Conservation (phyloP, 2,797 vertebrate genomes). For the Enteromius mattozi region DNA sequence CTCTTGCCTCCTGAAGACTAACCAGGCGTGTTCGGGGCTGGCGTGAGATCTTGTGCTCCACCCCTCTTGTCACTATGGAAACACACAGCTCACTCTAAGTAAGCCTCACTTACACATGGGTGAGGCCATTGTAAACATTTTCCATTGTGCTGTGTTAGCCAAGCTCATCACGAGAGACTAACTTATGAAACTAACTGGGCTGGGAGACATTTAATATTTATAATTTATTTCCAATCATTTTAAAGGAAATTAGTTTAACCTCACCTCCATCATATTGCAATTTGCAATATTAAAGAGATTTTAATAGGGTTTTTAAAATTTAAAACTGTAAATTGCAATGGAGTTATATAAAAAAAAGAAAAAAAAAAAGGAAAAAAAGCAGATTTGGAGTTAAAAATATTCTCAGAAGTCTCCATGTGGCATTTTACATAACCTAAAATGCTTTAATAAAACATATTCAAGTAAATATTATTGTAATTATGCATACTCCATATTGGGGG, state of each 20-base stretch:
- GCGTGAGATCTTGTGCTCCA: constrained; percentile 57
- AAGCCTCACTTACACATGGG: neutral
- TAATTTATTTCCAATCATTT: neutral
- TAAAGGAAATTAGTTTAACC: neutral
- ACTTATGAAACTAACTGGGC: neutral
- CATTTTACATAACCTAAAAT: neutral
- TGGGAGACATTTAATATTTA: neutral
- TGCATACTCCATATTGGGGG: neutral
- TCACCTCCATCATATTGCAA: neutral
- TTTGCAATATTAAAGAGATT: neutral
- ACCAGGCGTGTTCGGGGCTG: constrained; percentile 61
- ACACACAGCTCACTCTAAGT: constrained; percentile 63
- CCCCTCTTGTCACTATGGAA: constrained; percentile 61
- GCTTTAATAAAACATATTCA: neutral
- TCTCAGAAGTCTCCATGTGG: neutral
- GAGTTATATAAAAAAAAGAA: neutral
- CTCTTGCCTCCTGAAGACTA: constrained; percentile 66
- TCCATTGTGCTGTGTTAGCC: neutral
- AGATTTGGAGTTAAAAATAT: neutral
- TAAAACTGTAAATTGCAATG: neutral
- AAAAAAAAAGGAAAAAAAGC: neutral
- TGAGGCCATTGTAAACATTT: constrained; percentile 30
- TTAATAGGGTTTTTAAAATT: neutral
- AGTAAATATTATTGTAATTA: neutral
- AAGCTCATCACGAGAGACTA: neutral